Conservation (phyloP, 2,113 vertebrate genomes). For the Coreoperca whiteheadi region DNA sequence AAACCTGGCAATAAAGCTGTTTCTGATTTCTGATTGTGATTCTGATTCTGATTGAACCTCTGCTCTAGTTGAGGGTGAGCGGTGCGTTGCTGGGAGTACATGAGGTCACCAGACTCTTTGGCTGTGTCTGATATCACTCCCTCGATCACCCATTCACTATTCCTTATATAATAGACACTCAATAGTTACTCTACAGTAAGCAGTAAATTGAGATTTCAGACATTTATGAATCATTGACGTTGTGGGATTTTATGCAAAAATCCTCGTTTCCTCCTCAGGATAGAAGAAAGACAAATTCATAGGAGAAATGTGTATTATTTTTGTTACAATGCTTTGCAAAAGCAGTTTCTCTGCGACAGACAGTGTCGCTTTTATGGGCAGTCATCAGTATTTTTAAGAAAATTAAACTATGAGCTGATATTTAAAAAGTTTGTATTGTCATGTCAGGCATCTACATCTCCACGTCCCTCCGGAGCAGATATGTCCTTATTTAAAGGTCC, state of each 20-base stretch:
- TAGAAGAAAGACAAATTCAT: not conserved
- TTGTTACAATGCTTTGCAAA: not conserved
- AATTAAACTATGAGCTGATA: not conserved
- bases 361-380: not conserved
- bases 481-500: too few relatives aligned
- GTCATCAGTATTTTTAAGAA: not conserved
- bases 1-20: too few relatives aligned
- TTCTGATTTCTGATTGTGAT: too few relatives aligned
- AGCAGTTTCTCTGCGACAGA: not conserved
- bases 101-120: not conserved
- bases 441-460: constrained; percentile 5
- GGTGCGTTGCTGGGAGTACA: not conserved
- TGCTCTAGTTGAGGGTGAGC: not conserved
- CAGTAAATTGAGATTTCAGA: not conserved
- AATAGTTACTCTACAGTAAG: not conserved
- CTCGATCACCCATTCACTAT: not conserved
- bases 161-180: not conserved
- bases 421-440: not conserved
- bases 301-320: not conserved
- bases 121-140: not conserved
- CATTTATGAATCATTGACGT: not conserved
- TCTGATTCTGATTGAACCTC: not conserved
- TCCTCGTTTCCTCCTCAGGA: not conserved
- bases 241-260: not conserved
- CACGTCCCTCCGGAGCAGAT: constrained; percentile 32